These are phyloP conservation scores for Seira sanloemensis DNA, from an alignment of 2,888 invertebrate genomes.

Conservation along the genomic window DNA sequence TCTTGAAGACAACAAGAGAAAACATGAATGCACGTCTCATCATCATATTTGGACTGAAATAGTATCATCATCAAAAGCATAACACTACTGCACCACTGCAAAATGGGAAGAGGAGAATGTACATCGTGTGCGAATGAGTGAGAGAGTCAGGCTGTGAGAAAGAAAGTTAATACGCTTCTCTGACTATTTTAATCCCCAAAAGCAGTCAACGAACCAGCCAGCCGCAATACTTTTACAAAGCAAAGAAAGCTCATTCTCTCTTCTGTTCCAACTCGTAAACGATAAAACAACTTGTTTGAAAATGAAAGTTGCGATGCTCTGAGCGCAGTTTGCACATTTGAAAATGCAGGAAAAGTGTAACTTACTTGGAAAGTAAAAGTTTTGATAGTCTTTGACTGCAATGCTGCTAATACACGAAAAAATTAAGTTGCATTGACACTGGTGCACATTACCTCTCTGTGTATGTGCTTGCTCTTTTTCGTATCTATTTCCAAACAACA, in stretches of 20 bases:
- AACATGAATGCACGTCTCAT: conserved; percentile 11
- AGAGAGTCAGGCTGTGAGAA: conserved; percentile 27
- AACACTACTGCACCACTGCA: background rate
- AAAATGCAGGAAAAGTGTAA: conserved; percentile 2
- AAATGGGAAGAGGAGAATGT: conserved; percentile 45
- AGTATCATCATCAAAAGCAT: background rate
- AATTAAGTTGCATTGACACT: conserved; percentile 10
- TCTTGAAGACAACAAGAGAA: background rate
- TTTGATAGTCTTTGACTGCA: conserved; percentile 11
- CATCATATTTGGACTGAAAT: conserved; percentile 10
- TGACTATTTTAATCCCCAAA: conserved; percentile 62
- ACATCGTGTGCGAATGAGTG: conserved; percentile 40
- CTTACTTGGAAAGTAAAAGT: background rate
- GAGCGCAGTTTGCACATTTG: conserved; percentile 12
- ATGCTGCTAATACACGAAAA: background rate
- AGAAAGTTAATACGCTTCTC: conserved; percentile 54
- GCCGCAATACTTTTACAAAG: conserved; percentile 36
- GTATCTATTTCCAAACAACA: background rate
- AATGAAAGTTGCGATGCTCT: background rate
- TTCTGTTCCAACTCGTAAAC: conserved; percentile 4
- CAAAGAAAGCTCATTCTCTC: background rate
- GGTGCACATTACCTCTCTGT: background rate
- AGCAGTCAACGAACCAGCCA: conserved; percentile 60
- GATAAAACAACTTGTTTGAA: conserved; percentile 14
- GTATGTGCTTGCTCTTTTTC: background rate